phyloP scores from a whole-genome alignment of 2,888 invertebrate species.

The Cosmopolites sordidus region DNA sequence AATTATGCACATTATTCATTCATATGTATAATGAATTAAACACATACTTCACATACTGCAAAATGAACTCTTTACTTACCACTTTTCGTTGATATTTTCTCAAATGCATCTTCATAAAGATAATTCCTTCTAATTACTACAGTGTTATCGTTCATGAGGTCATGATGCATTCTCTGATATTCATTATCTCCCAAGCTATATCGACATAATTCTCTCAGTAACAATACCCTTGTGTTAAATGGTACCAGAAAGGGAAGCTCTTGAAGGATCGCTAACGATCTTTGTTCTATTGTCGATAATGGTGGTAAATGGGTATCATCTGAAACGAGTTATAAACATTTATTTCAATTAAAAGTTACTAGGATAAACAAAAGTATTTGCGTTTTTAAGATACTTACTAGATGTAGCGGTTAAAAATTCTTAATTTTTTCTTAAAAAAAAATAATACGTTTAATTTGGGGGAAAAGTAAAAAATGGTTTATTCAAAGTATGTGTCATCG shows the following conservation, averaged over 20 bases:
- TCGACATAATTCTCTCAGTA: constrained; percentile 67
- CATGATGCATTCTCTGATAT: constrained; percentile 42
- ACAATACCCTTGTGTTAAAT: constrained; percentile 83
- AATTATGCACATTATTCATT: no score
- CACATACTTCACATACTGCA: no score
- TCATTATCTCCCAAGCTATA: constrained; percentile 44
- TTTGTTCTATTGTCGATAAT: constrained; percentile 79
- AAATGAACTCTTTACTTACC: constrained; percentile 55
- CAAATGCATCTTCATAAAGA: constrained; percentile 98
- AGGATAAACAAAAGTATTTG: no score
- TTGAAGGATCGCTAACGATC: constrained; percentile 81
- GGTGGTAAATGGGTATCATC: constrained; percentile 75
- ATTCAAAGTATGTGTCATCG: no score
- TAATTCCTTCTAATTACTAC: constrained; percentile 81
- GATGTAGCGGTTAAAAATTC: no score
- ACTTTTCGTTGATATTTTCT: constrained; percentile 85
- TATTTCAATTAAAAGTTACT: no score
- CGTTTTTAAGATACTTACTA: no score
- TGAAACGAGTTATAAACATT: no score
- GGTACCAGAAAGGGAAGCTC: constrained; percentile 94
- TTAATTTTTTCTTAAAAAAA: no score
- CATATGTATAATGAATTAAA: no score
- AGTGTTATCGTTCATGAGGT: constrained; percentile 42
- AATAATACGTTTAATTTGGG: no score
- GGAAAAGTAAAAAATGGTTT: no score